Evolutionary conservation across 2,797 vertebrate species (phyloP).

Genomic region (Fundulus diaphanus): DNA sequence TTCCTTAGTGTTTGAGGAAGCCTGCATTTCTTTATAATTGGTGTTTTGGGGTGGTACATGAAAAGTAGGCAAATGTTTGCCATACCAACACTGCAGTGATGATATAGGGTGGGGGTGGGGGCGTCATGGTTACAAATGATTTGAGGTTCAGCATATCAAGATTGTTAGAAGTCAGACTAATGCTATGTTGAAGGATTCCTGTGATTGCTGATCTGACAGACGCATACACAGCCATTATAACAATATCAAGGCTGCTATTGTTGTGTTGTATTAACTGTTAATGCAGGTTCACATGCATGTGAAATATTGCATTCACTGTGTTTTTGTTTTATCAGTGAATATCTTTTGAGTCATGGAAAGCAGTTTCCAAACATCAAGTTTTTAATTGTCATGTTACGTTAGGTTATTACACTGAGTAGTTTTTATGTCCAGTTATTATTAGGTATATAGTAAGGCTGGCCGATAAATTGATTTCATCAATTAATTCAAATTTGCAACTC

Average conservation of each 20-base stretch:
- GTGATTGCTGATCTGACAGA: slow-evolving; percentile 25
- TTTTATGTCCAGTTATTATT: neutral
- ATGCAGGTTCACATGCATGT: neutral
- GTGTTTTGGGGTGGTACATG: slow-evolving; percentile 59
- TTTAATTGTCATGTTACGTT: neutral
- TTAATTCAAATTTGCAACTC: too few relatives aligned
- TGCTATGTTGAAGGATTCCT: slow-evolving; percentile 14
- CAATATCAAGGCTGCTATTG: neutral
- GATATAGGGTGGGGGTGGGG: slow-evolving; percentile 30
- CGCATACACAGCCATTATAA: neutral
- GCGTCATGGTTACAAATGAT: slow-evolving; percentile 50
- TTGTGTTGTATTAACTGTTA: neutral
- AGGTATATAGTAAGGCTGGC: too few relatives aligned
- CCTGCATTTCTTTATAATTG: slow-evolving; percentile 70
- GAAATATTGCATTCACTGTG: neutral
- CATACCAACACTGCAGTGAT: slow-evolving; percentile 56
- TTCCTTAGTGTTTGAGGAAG: slow-evolving; percentile 63
- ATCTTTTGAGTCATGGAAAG: neutral
- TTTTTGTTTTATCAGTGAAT: neutral
- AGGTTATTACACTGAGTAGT: neutral
- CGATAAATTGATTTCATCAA: too few relatives aligned
- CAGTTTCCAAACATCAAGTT: neutral
- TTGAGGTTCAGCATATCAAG: slow-evolving; percentile 42
- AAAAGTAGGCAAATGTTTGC: slow-evolving; percentile 65
- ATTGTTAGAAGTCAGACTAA: slow-evolving; percentile 31